Percentiles rank a stretch among this genome's conserved stretches.
Conservation (phyloP, 2,888 invertebrate species). For the Bibio marci region DNA sequence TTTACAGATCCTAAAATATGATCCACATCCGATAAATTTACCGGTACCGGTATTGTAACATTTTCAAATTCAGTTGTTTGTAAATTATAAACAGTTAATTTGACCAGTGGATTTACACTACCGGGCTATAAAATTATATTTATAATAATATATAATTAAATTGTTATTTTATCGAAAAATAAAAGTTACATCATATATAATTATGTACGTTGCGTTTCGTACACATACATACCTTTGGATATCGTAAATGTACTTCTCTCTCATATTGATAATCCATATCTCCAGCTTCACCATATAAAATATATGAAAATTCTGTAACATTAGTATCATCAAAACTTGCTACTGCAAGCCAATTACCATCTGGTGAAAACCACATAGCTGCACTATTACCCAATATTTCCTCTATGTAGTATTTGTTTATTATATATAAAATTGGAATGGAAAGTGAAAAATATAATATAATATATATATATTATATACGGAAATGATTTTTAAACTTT, state of each 20-base stretch:
- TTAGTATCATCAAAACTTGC: conserved; percentile 53
- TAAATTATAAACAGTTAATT: conserved; percentile 44
- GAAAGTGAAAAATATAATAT: no score
- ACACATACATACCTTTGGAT: conserved; percentile 74
- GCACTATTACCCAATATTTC: conserved; percentile 53
- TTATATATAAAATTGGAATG: no score
- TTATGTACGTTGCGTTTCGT: conserved; percentile 5
- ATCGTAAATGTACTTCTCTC: conserved; percentile 43
- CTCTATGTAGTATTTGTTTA: no score
- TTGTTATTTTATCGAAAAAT: conserved; percentile 1
- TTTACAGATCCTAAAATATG: conserved; percentile 49
- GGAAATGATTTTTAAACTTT: no score
- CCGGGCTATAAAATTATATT: no score
- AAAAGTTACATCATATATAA: neutral
- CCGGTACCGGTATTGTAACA: conserved; percentile 33
- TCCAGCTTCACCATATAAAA: conserved; percentile 45
- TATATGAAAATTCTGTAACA: conserved; percentile 46
- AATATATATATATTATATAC: no score
- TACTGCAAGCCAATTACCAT: conserved; percentile 48
- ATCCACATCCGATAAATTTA: conserved; percentile 37
- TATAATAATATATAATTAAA: no score
- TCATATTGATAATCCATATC: conserved; percentile 47
- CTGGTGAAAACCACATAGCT: conserved; percentile 66
- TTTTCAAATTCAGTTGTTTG: conserved; percentile 17
- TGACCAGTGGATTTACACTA: conserved; percentile 53